These are phyloP conservation scores for Tethea ocularis DNA, from an alignment of 2,888 invertebrate species.

Conservation along the genomic window DNA sequence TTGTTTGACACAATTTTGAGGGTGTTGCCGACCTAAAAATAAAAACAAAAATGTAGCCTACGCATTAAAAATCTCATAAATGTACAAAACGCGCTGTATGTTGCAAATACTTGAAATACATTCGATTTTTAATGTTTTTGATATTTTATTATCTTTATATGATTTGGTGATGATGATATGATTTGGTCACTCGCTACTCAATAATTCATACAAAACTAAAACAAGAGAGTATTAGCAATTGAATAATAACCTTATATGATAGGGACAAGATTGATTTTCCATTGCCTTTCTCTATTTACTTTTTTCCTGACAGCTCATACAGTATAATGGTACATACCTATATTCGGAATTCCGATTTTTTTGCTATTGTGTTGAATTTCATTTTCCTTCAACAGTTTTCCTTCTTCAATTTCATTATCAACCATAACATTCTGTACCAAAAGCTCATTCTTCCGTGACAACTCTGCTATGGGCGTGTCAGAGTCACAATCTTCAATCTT, in stretches of 20 bases:
- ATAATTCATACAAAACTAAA: background rate
- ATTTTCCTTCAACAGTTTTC: background rate
- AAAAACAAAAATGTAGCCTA: constrained; percentile 14
- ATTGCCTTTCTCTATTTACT: background rate
- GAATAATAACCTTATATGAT: too few species aligned
- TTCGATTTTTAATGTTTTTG: too few species aligned
- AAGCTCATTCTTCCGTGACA: constrained; percentile 29
- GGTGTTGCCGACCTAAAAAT: constrained; percentile 38
- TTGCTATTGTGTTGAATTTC: background rate
- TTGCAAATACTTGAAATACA: background rate
- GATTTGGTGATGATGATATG: background rate
- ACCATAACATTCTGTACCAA: constrained; percentile 7
- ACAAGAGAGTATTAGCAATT: background rate
- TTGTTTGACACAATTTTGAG: constrained; percentile 40
- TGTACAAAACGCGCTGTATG: too few species aligned
- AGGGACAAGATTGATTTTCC: background rate
- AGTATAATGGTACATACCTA: background rate
- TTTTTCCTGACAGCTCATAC: too few species aligned
- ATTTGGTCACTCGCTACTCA: background rate
- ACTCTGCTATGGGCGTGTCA: constrained; percentile 47
- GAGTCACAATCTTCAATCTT: constrained; percentile 42
- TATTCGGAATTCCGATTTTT: background rate
- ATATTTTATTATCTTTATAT: background rate
- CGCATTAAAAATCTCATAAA: too few species aligned
- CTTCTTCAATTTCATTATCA: background rate